These are phyloP conservation scores for Peromyscus attwateri DNA, from an alignment of 2,797 vertebrate species.

Conservation along the genomic window DNA sequence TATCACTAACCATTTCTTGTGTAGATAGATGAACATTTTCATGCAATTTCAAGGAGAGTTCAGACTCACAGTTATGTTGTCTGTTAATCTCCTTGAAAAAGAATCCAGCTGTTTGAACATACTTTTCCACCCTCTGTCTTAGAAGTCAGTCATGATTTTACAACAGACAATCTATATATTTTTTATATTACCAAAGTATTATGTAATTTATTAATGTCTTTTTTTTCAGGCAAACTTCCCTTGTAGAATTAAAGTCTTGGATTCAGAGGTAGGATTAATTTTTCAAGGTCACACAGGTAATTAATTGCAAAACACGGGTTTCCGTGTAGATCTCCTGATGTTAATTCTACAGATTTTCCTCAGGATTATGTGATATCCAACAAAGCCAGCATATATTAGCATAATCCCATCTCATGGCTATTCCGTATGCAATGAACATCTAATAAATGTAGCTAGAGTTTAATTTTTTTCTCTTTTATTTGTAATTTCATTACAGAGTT, in stretches of 20 bases:
- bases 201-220: background rate
- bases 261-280: background rate
- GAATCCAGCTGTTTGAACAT: background rate
- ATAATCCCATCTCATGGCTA: constrained; percentile 34
- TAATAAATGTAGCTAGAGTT: constrained; percentile 5
- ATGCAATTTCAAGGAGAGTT: background rate
- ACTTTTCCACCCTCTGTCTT: background rate
- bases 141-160: constrained; percentile 12
- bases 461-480: background rate
- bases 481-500: constrained; percentile 48
- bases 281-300: constrained; percentile 59
- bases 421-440: background rate
- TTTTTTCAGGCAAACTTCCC: background rate
- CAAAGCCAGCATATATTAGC: constrained; percentile 25
- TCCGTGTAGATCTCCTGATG: constrained; percentile 40
- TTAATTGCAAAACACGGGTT: constrained; percentile 11
- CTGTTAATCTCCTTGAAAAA: background rate
- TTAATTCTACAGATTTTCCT: constrained; percentile 57
- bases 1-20: background rate
- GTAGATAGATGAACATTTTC: background rate
- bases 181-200: constrained; percentile 1
- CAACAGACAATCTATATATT: background rate
- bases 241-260: background rate
- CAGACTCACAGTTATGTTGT: background rate
- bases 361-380: constrained; percentile 28